Evolutionary conservation across 2,888 invertebrate species (phyloP).

Genomic region (Lasioglossum lativentre): DNA sequence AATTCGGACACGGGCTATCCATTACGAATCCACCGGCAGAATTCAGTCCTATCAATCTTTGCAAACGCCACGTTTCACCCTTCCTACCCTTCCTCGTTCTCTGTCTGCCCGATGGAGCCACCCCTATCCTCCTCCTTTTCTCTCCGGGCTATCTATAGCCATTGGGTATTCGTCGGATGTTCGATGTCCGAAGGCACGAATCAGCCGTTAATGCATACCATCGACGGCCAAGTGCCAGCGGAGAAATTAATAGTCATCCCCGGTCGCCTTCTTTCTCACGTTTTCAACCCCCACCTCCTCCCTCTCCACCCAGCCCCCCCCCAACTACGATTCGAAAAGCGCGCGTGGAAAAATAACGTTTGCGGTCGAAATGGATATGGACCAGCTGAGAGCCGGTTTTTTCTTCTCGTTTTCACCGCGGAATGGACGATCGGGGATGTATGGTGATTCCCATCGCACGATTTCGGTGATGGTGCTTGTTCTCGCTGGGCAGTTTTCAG

Average conservation of each 20-base stretch:
- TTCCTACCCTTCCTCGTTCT: conserved; percentile 26
- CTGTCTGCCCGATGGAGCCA: not conserved
- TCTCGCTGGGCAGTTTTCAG: not conserved
- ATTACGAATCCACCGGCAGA: conserved; percentile 78
- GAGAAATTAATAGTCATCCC: conserved; percentile 76
- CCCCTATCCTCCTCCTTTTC: conserved; percentile 27
- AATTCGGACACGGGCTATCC: conserved; percentile 82
- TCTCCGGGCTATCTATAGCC: conserved; percentile 54
- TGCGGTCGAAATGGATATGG: conserved; percentile 39
- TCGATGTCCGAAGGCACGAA: conserved; percentile 73
- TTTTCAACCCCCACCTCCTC: conserved; percentile 27
- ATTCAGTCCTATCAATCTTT: conserved; percentile 82
- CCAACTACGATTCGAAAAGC: conserved; percentile 16
- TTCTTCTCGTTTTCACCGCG: conserved; percentile 13
- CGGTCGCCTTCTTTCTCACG: conserved; percentile 66
- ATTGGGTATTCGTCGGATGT: conserved; percentile 63
- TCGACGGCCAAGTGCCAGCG: conserved; percentile 67
- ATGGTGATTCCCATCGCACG: conserved; percentile 19
- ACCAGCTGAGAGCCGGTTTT: conserved; percentile 4
- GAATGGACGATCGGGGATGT: conserved; percentile 25
- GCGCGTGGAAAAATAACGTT: conserved; percentile 61
- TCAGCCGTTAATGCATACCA: conserved; percentile 74
- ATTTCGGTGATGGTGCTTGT: conserved; percentile 21
- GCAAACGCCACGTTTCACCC: conserved; percentile 55
- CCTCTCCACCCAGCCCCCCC: not conserved